Evolutionary conservation across 2,797 vertebrate genomes (phyloP), one percentile per base, ranked within the genome.

Genomic region (Halcyon leucocephala): DNA sequence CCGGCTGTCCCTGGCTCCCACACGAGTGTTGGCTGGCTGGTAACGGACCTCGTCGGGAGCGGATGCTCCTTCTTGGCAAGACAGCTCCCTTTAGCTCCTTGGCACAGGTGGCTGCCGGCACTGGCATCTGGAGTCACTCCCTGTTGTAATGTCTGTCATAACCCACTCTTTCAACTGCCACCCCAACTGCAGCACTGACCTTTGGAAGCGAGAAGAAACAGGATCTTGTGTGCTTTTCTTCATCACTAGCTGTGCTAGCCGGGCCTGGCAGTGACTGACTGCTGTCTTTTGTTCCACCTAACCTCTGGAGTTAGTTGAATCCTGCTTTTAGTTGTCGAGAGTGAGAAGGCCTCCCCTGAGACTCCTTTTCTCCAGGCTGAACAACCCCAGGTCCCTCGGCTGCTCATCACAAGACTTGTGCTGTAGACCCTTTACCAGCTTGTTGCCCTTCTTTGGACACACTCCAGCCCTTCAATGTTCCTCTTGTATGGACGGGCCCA

Each of bases 131-230:
- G 89, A 71, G 20, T 77, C 0, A 0, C 35, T 77, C 12, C 51
- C 29, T 62, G 42, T 2, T 39, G 16, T 48, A 29, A 83, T 14
- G 12, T 64, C 69, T 81, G 52, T 60, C 69, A 37, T 61, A 70
- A 70, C 64, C 73, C 46, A 33, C 72, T 86, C 51, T 67, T n/a
- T 60, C 0, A 0, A 58, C 37, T 79, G 76, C 76, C 42, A 29
- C n/a, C 0, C 0, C 0, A n/a, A 1, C 0, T 7, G 60, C 57
- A 60, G 33, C 0, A 0, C 78, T 86, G 84, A 60, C 70, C 86
- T 94, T 84, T 65, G 94, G 66, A 82, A 86, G 35, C 31, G 11
- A 82, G 51, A 44, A 25, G 70, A 54, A 65, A 31, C 25, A 46
- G 89, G 46, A 44, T 24, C 41, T 78, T 39, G 48, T 25, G 46